Evolutionary conservation across 1,140 invertebrate genomes (phyloP), one percentile per base, ranked within the genome.

Genomic region (Drosophila rhopaloa): DNA sequence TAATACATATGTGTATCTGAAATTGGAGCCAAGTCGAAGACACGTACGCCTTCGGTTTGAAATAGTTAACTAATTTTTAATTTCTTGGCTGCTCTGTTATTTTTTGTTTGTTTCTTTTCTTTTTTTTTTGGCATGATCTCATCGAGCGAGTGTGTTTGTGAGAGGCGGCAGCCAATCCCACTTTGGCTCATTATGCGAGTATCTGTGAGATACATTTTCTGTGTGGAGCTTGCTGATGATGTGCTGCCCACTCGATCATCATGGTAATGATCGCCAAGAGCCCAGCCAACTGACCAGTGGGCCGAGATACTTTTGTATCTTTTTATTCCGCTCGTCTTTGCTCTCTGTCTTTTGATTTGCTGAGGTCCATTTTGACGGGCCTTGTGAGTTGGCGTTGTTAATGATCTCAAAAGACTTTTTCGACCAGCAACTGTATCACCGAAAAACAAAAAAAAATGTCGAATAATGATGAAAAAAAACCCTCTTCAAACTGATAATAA

Each of bases 31-130:
- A 70, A 65, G 53, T 60, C 71, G 29, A 78, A 70, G 80, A 88
- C 82, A 86, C 82, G 82, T 86, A 86, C 77, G 75, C 63, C 72
- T 68, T 76, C 47, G 48, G 62, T 53, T 77, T 56, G 48, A 44
- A 60, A 70, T 70, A 68, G 47, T 80, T 46, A 76, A 76, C 66
- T 71, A 72, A 71, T 71, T 61, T 78, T 79, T 50, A 73, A 61
- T 59, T 56, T 47, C 35, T 41, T 19, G 32, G 0, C 27, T 73
- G 47, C 35, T 55, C 44, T 29, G 14, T 9, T 32, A 32, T 32
- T 32, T 32, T 7, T 32, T 32, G 19, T 37, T 44, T n/a, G 19
- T 47, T 70, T 29, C 4, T 5, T 24, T 46, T 51, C 27, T 44
- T 40, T 51, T 60, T 76, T 62, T 68, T 76, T 77, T 68, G 73